These are phyloP conservation scores for Parascotia fuliginaria DNA, from an alignment of 2,888 invertebrate species.

Conservation along the genomic window DNA sequence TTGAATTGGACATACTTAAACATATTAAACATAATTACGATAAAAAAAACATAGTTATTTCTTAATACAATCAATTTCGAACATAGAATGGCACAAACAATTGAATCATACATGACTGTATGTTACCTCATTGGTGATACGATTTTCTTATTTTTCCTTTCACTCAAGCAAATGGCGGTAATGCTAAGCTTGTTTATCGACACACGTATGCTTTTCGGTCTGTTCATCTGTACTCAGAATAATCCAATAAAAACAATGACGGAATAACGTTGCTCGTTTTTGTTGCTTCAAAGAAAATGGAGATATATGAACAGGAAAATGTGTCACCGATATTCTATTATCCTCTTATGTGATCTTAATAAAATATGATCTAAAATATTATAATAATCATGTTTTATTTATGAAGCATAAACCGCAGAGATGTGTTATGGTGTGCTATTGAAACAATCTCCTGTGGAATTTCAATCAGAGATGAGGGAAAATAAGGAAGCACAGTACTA, in stretches of 20 bases:
- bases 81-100: constrained; percentile 10
- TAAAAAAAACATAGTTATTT: too few relatives aligned
- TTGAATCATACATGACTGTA: constrained; percentile 1
- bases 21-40: too few relatives aligned
- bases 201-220: constrained; percentile 59
- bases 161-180: constrained; percentile 18
- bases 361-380: not conserved
- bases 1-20: too few relatives aligned
- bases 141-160: constrained; percentile 15
- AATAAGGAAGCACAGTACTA: too few relatives aligned
- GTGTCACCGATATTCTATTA: not conserved
- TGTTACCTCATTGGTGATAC: constrained; percentile 2
- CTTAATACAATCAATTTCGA: too few relatives aligned
- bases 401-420: too few relatives aligned
- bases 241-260: constrained; percentile 56
- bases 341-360: not conserved
- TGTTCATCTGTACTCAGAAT: constrained; percentile 37
- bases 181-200: constrained; percentile 68
- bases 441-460: too few relatives aligned
- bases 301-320: not conserved
- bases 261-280: constrained; percentile 11
- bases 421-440: too few relatives aligned
- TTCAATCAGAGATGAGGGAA: too few relatives aligned
- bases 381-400: not conserved
- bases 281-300: not conserved